Evolutionary conservation across 2,888 invertebrate genomes (phyloP), one percentile per base, ranked within the genome.

Genomic region (Lithophane ornitopus): DNA sequence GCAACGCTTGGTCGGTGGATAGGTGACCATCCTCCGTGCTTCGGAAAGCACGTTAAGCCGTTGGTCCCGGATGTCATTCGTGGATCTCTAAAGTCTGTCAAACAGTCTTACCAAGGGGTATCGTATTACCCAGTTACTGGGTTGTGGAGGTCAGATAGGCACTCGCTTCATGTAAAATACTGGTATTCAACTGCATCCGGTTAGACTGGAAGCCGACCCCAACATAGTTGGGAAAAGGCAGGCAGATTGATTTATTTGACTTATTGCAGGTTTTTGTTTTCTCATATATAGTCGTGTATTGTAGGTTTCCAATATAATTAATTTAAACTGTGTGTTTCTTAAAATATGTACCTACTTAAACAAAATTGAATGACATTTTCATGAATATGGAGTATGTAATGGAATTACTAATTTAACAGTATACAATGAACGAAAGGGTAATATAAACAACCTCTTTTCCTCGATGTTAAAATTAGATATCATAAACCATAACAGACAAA

Each of bases 371-470:
- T 85, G 83, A 92, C 90, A 91, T 81, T 78, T 77, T 85, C 74
- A 89, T 92, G 92, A 92, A 93, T 93, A 92, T 92, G 91, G 81
- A 91, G 89, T 86, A 79, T 84, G 89, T 89, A 90, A 90, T 89
- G 90, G 90, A 93, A 93, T 93, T 81, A 90, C 92, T 90, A 90
- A 93, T 93, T 92, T 87, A 88, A 86, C 79, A 72, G 68, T 63
- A 84, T 82, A 91, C 91, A 92, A 92, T 90, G 90, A 84, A 86
- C 82, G 73, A 84, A 85, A 88, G 92, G 92, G 93, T 83, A 92
- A 92, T 76, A 76, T 85, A 89, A 78, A 81, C 85, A 86, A 89
- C 88, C 85, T 70, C 56, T 54, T 76, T 82, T 82, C 81, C 73
- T 81, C 28, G 65, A 61, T 80, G 56, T 79, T 74, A 78, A 79